Base-by-base conservation (phyloP, 2,888 invertebrate genomes). In the Melanargia galathea region DNA sequence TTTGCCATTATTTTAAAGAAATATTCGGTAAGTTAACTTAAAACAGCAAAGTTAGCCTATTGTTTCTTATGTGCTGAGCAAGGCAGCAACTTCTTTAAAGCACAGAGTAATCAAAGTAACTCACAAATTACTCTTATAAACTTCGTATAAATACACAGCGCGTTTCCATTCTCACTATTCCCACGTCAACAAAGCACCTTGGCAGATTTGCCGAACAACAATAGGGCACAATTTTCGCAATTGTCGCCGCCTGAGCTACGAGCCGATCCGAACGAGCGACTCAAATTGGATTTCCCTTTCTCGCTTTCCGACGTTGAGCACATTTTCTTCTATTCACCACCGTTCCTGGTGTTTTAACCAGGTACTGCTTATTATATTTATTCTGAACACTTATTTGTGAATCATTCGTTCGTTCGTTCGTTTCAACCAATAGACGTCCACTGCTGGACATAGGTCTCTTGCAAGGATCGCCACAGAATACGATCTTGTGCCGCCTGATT, bases 221-320 rank as follows among this genome's bases (percentile, higher is more conserved):
- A 83, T 76, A 68, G 73, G 72, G 72, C 74, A 80, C 82, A 81
- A 82, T 84, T 82, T 79, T 75, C 81, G 71, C 81, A 76, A 84
- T 81, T 80, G 80, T 78, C 68, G 71, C 67, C 10, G 70, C 68
- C 71, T 63, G 68, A 64, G 66, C 26, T 61, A 65, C 65, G 64
- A 70, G 69, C 70, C 75, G 74, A 76, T 80, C 77, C 79, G 76
- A 80, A 79, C 76, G 78, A 73, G 71, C 68, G 74, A 75, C 77
- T 78, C 75, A 78, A 82, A 83, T 83, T 81, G 77, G 75, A 75
- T 72, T 73, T 70, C 68, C 71, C 71, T 73, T 74, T 33, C 57
- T 56, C 45, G 11, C 56, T 45, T 33, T 55, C 35, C 22, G 22
- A 46, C 22, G 45, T 46, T 46, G 20, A 30, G 16, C 30, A 51